phyloP scores from a whole-genome alignment of 2,113 vertebrate species.

The Struthio camelus region DNA sequence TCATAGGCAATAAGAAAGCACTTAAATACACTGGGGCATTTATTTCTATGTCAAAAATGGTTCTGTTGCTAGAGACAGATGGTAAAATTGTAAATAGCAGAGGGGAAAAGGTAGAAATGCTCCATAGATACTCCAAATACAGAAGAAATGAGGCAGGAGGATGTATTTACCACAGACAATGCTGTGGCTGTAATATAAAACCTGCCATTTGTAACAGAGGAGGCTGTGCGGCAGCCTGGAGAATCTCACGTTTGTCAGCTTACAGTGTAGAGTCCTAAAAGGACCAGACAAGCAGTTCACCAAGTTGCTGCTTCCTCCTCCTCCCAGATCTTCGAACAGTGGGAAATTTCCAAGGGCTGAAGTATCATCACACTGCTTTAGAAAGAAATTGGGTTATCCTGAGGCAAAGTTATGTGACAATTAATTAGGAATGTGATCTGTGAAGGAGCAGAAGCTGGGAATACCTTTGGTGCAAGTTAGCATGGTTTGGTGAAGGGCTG shows the following conservation, averaged over 20 bases:
- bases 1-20: constrained; percentile 22
- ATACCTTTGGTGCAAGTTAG: rapidly evolving
- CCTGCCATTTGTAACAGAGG: rapidly evolving
- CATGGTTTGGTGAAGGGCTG: background rate
- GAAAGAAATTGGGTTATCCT: background rate
- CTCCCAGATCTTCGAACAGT: background rate
- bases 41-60: background rate
- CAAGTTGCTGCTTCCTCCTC: background rate
- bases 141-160: background rate
- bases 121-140: background rate
- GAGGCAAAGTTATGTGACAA: background rate
- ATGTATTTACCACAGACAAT: background rate
- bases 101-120: background rate
- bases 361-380: background rate
- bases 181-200: background rate
- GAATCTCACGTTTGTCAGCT: background rate
- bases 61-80: background rate
- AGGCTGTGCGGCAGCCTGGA: background rate
- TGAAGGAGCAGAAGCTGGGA: background rate
- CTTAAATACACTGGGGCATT: background rate
- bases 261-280: background rate
- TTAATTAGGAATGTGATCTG: rapidly evolving
- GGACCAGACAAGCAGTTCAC: background rate
- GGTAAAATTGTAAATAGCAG: background rate
- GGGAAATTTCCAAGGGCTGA: background rate